A percentile compares a stretch with the other conserved stretches of the same genome.
phyloP scores from a whole-genome alignment of 2,113 vertebrate genomes.

The Corythornis madagascariensis region DNA sequence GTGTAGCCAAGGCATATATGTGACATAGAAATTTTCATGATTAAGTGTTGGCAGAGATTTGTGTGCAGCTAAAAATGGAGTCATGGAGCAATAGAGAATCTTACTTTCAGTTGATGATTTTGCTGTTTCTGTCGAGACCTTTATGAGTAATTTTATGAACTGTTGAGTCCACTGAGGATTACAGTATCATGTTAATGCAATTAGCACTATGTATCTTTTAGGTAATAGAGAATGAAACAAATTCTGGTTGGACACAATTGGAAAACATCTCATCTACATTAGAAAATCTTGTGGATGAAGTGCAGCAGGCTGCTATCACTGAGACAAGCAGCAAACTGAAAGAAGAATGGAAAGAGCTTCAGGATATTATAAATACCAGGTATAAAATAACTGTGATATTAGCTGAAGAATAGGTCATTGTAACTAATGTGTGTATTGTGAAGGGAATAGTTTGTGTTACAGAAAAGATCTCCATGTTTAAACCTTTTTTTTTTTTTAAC shows the following conservation, averaged over 20 bases:
- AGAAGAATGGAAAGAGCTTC: slow-evolving; percentile 79
- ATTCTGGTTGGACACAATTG: slow-evolving; percentile 79
- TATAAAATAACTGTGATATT: slow-evolving; percentile 38
- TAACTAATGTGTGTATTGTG: background rate
- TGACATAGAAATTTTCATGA: background rate
- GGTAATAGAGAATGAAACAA: slow-evolving; percentile 80
- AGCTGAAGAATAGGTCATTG: background rate
- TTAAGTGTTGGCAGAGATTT: background rate
- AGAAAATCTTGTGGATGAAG: slow-evolving; percentile 52
- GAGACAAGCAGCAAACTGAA: slow-evolving; percentile 73
- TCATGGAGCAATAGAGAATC: background rate
- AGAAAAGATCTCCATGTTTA: background rate
- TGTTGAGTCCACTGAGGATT: background rate
- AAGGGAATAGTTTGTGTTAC: background rate
- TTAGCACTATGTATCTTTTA: slow-evolving; percentile 43
- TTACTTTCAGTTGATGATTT: background rate
- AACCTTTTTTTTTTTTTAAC: background rate
- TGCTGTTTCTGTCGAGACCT: background rate
- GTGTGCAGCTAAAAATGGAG: background rate
- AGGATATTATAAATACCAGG: slow-evolving; percentile 77
- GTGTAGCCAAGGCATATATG: background rate
- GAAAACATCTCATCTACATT: slow-evolving; percentile 70
- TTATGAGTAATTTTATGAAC: background rate
- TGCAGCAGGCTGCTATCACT: slow-evolving; percentile 58
- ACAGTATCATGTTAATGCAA: background rate